These are phyloP conservation scores for Lasioglossum calceatum DNA, from an alignment of 2,888 invertebrate genomes.

Conservation along the genomic window DNA sequence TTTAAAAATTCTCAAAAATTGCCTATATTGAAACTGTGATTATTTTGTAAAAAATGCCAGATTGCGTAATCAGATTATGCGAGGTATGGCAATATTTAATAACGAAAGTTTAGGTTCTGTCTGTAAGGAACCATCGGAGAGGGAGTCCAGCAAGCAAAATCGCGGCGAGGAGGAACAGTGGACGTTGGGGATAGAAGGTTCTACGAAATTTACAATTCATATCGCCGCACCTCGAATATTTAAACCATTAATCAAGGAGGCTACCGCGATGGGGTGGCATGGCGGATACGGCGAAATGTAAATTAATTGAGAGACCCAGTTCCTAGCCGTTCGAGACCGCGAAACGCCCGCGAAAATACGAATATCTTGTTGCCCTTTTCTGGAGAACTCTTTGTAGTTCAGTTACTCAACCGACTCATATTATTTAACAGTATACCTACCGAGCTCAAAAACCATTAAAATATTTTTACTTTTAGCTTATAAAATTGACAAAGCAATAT, in stretches of 20 bases:
- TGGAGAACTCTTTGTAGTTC: no score
- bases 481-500: no score
- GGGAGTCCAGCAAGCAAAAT: background rate
- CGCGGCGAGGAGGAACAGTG: slow-evolving; percentile 15
- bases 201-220: slow-evolving; percentile 81
- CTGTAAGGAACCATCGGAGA: slow-evolving; percentile 26
- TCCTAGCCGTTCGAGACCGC: slow-evolving; percentile 53
- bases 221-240: slow-evolving; percentile 78
- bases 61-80: no score
- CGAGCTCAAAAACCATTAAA: no score
- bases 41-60: no score
- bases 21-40: no score
- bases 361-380: background rate
- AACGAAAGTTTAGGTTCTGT: slow-evolving; percentile 70
- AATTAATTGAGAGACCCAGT: slow-evolving; percentile 76
- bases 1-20: no score
- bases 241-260: slow-evolving; percentile 80
- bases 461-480: no score
- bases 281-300: slow-evolving; percentile 72
- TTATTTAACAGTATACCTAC: no score
- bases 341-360: slow-evolving; percentile 45
- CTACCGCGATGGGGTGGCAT: slow-evolving; percentile 59
- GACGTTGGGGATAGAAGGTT: slow-evolving; percentile 50
- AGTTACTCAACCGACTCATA: no score
- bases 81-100: slow-evolving; percentile 64